Base-by-base conservation (phyloP, 2,797 vertebrate genomes). In the Arrhamphus sclerolepis region DNA sequence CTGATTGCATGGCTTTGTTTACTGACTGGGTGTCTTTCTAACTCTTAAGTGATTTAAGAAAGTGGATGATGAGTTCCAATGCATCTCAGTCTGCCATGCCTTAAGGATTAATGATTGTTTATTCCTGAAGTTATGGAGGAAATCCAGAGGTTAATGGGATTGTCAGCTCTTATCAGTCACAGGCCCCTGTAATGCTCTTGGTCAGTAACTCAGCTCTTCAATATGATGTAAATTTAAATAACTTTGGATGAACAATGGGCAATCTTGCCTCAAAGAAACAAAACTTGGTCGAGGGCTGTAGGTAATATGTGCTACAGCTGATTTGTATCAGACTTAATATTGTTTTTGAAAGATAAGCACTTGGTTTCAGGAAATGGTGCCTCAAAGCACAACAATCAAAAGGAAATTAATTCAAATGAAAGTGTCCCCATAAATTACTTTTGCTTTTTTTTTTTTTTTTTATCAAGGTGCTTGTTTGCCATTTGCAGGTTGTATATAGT, bases 51-150 rank as follows among this genome's bases (percentile, higher is more conserved):
- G 64, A 73, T 60, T 62, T 75, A 40, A 72, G 54, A 65, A 72
- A 59, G 39, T 69, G 47, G 63, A 42, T 59, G 66, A 84, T 77
- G 75, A 29, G 72, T 81, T 82, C 69, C 62, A 69, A 48, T 75
- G 71, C 63, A 79, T 78, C 59, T 63, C 26, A 49, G 22, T 29
- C 58, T 57, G 69, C 63, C 73, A 53, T 40, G 38, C 49, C 69
- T 70, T 77, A 75, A 75, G 64, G 51, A 49, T 74, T 55, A 64
- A 69, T 70, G 22, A 64, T 63, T 61, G 43, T 47, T 39, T 60
- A 40, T 31, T 53, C 40, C 59, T 62, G 6, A 55, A 66, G 26
- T 18, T 28, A 41, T 34, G 47, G 72, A 62, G 58, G 22, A n/a
- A 65, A 79, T 64, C 68, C 38, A 42, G 55, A 69, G 65, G 53